Evolutionary conservation across 1,140 invertebrate genomes (phyloP).

Genomic region (Mya arenaria): DNA sequence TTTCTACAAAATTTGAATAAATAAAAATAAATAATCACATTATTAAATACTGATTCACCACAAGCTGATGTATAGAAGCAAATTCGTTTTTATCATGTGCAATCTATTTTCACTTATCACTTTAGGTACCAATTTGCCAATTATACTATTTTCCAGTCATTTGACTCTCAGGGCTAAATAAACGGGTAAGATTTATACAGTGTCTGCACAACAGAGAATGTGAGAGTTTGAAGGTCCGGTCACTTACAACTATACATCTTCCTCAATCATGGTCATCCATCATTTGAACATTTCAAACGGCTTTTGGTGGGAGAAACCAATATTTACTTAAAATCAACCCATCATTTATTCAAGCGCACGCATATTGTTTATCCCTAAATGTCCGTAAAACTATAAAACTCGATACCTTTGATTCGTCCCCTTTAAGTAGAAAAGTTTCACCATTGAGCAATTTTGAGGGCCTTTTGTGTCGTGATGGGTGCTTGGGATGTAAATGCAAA

Average conservation of each 20-base stretch:
- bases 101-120: too few relatives aligned
- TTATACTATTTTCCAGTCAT: constrained; percentile 52
- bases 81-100: too few relatives aligned
- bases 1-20: too few relatives aligned
- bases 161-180: constrained; percentile 44
- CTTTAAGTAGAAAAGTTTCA: constrained; percentile 47
- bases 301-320: constrained; percentile 4
- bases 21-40: too few relatives aligned
- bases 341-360: constrained; percentile 53
- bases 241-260: constrained; percentile 27
- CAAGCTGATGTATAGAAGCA: too few relatives aligned
- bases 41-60: too few relatives aligned
- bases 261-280: constrained; percentile 1
- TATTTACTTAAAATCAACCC: constrained; percentile 54
- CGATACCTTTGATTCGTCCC: constrained; percentile 47
- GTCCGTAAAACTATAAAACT: constrained; percentile 53
- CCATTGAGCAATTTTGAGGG: constrained; percentile 54
- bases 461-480: constrained; percentile 36
- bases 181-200: constrained; percentile 30
- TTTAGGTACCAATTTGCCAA: too few relatives aligned
- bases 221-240: constrained; percentile 21
- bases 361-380: constrained; percentile 53
- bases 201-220: constrained; percentile 20
- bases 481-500: constrained; percentile 40
- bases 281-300: constrained; percentile 14